Conservation (phyloP, 2,888 invertebrate genomes). For the Darwinula stevensoni region DNA sequence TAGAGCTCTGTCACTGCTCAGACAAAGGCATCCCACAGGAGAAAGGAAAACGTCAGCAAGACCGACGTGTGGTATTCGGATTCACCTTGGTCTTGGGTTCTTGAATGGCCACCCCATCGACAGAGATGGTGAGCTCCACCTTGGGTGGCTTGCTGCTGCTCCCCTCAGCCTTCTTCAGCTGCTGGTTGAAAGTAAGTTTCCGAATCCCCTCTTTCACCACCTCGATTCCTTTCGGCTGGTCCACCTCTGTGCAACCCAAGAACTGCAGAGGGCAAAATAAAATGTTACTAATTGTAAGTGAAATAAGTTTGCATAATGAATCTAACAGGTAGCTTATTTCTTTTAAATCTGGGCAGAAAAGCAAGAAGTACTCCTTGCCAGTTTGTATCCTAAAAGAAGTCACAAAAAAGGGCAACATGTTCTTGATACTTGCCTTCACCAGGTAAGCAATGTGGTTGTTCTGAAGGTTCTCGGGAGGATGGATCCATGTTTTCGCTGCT, state of each 20-base stretch:
- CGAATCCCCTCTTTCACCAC: conserved; percentile 91
- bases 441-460: conserved; percentile 89
- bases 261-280: too few relatives aligned
- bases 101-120: conserved; percentile 82
- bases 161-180: conserved; percentile 64
- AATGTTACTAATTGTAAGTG: too few relatives aligned
- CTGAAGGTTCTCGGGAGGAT: conserved; percentile 69
- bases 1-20: too few relatives aligned
- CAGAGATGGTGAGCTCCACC: conserved; percentile 74
- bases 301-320: conserved; percentile 5
- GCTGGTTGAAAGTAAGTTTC: conserved; percentile 76
- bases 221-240: conserved; percentile 88
- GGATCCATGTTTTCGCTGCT: conserved; percentile 46
- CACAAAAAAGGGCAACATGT: too few relatives aligned
- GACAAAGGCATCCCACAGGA: too few relatives aligned
- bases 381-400: too few relatives aligned
- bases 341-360: background rate
- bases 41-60: too few relatives aligned
- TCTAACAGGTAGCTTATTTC: background rate
- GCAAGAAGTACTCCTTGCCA: too few relatives aligned
- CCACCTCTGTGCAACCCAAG: conserved; percentile 77
- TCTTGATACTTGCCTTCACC: conserved; percentile 71
- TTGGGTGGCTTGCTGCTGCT: conserved; percentile 42
- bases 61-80: too few relatives aligned
- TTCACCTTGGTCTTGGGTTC: conserved; percentile 28